Conservation (phyloP, 2,113 vertebrate species). For the Narcine bancroftii region DNA sequence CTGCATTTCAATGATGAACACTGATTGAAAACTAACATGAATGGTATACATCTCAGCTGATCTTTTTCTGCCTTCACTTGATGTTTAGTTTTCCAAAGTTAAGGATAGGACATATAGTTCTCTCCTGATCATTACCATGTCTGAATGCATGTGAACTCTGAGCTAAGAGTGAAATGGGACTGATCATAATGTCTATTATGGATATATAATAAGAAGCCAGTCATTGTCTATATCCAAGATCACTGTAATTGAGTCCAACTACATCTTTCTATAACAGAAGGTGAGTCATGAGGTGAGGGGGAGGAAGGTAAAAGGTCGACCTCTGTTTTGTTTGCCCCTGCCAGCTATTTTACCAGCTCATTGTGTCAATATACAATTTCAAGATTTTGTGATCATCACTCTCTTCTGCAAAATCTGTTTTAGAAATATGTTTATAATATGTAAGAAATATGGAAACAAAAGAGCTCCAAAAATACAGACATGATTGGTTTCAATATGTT, state of each 20-base stretch:
- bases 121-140: background rate
- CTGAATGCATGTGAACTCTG: background rate
- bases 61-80: background rate
- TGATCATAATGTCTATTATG: background rate
- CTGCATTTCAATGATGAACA: background rate
- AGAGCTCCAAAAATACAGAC: background rate
- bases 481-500: background rate
- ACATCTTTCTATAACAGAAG: background rate
- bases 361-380: background rate
- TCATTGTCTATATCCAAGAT: background rate
- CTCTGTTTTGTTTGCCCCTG: background rate
- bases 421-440: background rate
- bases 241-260: background rate
- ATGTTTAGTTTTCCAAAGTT: background rate
- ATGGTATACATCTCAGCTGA: background rate
- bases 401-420: background rate
- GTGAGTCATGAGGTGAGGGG: background rate
- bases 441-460: background rate
- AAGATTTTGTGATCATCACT: background rate
- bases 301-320: background rate
- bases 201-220: background rate
- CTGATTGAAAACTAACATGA: too few species aligned
- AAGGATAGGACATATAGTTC: background rate
- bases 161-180: background rate
- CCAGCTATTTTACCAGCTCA: background rate